Percentiles rank a stretch among this genome's conserved stretches.
Conservation (phyloP, 2,797 vertebrate genomes). For the Apodemus agrarius region DNA sequence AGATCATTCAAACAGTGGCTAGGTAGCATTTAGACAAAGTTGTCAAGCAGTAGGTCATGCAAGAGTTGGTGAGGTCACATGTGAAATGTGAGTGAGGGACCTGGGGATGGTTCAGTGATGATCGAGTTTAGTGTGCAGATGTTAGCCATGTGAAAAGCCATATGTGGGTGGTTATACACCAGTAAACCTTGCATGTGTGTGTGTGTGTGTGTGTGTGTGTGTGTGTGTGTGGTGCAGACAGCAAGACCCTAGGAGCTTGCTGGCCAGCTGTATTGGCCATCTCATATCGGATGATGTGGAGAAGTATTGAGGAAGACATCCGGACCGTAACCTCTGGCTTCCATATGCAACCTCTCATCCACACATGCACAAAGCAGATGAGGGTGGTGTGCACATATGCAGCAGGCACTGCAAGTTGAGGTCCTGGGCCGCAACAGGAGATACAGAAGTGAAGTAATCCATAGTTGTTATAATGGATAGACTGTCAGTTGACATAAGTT, state of each 20-base stretch:
- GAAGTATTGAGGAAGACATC: not conserved
- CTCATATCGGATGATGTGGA: not conserved
- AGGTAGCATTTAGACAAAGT: not conserved
- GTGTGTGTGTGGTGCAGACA: not conserved
- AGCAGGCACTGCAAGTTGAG: not conserved
- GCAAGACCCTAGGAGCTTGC: not conserved
- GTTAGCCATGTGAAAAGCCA: not conserved
- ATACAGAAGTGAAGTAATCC: not conserved
- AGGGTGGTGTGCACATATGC: not conserved
- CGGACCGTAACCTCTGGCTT: not conserved
- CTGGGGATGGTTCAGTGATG: too few species aligned
- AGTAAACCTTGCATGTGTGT: not conserved
- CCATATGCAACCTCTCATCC: not conserved
- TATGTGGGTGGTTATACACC: not conserved
- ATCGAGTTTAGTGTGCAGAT: not conserved
- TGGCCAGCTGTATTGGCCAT: not conserved
- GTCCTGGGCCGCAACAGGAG: not conserved
- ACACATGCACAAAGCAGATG: not conserved
- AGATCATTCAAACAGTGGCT: not conserved
- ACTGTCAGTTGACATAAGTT: not conserved
- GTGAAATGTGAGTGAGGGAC: not conserved
- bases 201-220: too few species aligned
- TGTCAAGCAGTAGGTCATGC: not conserved
- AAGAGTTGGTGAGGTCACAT: not conserved
- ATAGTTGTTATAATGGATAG: not conserved